Conservation (phyloP, 2,113 vertebrate species). For the Barnardius zonarius region DNA sequence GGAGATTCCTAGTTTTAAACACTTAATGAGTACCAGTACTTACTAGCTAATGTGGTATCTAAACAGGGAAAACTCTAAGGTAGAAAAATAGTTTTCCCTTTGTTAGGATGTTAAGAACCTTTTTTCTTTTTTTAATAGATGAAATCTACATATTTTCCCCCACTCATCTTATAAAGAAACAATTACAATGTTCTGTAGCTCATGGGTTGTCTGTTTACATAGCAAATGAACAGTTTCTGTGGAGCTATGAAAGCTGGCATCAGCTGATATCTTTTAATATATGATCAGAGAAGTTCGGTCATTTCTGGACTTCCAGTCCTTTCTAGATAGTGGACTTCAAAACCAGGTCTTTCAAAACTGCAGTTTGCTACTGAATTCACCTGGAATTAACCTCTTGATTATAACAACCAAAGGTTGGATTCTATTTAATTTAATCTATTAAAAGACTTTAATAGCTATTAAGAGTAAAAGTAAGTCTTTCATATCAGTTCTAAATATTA, state of each 20-base stretch:
- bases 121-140: neutral
- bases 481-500: neutral
- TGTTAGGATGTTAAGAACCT: neutral
- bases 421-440: neutral
- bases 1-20: neutral
- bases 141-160: neutral
- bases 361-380: neutral
- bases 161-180: neutral
- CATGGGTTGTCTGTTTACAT: neutral
- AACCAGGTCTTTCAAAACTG: neutral
- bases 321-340: neutral
- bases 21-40: neutral
- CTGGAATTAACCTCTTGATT: neutral
- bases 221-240: neutral
- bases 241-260: neutral
- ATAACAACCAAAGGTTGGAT: neutral
- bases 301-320: neutral
- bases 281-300: neutral
- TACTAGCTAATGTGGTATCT: neutral
- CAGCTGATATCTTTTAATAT: neutral
- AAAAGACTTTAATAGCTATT: neutral
- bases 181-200: neutral
- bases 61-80: neutral
- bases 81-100: neutral
- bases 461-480: neutral